Percentiles rank a stretch among this genome's conserved stretches.
Evolutionary conservation across 2,888 invertebrate species (phyloP).

Genomic region (Rhingia campestris): DNA sequence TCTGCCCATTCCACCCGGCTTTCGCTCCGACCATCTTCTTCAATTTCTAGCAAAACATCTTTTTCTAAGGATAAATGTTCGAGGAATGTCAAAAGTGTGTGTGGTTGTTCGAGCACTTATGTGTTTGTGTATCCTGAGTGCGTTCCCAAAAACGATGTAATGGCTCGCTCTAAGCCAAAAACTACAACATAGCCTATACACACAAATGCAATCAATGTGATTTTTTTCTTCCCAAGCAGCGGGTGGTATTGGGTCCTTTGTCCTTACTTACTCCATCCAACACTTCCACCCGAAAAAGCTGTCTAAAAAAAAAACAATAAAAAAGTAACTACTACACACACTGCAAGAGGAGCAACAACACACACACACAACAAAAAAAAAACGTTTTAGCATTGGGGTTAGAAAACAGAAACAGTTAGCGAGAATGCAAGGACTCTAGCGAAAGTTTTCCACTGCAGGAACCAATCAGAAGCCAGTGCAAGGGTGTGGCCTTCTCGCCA

Average conservation of each 20-base stretch:
- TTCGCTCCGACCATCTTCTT: constrained; percentile 22
- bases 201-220: constrained; percentile 70
- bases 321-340: constrained; percentile 62
- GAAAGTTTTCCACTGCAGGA: constrained; percentile 66
- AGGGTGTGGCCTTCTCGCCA: constrained; percentile 75
- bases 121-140: constrained; percentile 57
- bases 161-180: constrained; percentile 50
- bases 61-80: constrained; percentile 61
- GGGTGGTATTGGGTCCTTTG: constrained; percentile 33
- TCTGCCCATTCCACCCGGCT: constrained; percentile 6
- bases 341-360: constrained; percentile 49
- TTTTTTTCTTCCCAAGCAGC: constrained; percentile 13
- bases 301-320: constrained; percentile 64
- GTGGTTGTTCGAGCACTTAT: constrained; percentile 1
- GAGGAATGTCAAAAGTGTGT: constrained; percentile 56
- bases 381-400: constrained; percentile 38
- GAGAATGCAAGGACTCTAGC: constrained; percentile 56
- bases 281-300: constrained; percentile 32
- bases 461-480: constrained; percentile 76
- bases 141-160: constrained; percentile 65
- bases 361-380: constrained; percentile 22
- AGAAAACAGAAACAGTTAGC: constrained; percentile 57
- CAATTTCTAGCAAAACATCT: constrained; percentile 53
- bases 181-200: constrained; percentile 64
- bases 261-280: constrained; percentile 25